Evolutionary conservation across 1,140 invertebrate species (phyloP).

Genomic region (Psilanteris sp.): DNA sequence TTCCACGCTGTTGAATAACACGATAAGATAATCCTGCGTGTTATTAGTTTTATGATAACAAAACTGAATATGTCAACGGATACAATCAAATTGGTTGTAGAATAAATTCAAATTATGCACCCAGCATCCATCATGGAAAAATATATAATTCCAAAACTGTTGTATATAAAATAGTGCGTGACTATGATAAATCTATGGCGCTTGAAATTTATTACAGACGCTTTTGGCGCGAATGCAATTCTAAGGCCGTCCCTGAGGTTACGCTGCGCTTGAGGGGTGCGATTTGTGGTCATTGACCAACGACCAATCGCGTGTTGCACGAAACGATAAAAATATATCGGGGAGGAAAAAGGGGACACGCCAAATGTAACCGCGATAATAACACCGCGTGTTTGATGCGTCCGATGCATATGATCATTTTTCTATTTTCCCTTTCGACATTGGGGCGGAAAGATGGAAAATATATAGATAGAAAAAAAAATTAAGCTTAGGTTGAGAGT

Average conservation of each 20-base stretch:
- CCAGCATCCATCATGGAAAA: constrained; percentile 35
- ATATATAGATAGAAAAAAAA: constrained; percentile 10
- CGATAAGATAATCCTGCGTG: too few species aligned
- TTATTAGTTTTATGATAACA: too few species aligned
- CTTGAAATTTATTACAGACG: constrained; percentile 71
- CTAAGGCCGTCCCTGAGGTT: constrained; percentile 59
- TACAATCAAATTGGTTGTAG: too few species aligned
- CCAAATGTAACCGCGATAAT: constrained; percentile 58
- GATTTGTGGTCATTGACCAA: constrained; percentile 64
- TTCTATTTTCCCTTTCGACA: constrained; percentile 44
- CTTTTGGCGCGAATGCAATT: constrained; percentile 72
- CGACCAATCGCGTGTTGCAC: constrained; percentile 67
- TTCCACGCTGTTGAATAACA: too few species aligned
- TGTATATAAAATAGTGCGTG: constrained; percentile 63
- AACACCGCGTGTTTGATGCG: constrained; percentile 49
- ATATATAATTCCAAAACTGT: constrained; percentile 65
- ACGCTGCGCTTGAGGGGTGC: constrained; percentile 47
- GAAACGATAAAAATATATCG: constrained; percentile 72
- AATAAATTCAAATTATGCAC: constrained; percentile 23
- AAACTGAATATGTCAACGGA: too few species aligned
- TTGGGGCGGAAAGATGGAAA: background rate
- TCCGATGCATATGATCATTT: constrained; percentile 54
- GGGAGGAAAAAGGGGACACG: constrained; percentile 57
- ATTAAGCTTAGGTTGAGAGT: constrained; percentile 12
- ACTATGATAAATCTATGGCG: constrained; percentile 76